phyloP scores from a whole-genome alignment of 2,113 vertebrate species.

The Mobula birostris region DNA sequence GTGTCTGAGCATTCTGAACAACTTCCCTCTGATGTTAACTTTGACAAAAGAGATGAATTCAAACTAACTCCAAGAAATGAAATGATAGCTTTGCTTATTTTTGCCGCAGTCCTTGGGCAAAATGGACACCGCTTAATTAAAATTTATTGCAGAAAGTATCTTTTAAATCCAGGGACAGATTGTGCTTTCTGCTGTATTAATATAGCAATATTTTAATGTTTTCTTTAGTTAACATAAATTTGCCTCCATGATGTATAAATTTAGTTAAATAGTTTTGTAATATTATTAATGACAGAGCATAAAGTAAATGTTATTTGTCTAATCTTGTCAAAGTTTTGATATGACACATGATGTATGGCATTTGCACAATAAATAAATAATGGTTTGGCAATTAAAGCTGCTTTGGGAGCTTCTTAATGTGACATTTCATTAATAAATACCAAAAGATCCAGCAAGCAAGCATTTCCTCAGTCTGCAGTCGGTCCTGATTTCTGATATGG shows the following conservation, averaged over 20 bases:
- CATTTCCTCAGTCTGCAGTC: not conserved
- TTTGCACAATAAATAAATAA: conserved; percentile 36
- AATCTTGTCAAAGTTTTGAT: conserved; percentile 28
- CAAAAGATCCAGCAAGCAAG: not conserved
- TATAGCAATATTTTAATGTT: no score
- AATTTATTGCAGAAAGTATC: not conserved
- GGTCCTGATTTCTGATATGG: not conserved
- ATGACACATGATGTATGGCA: not conserved
- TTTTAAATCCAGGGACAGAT: not conserved
- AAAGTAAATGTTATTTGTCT: conserved; percentile 32
- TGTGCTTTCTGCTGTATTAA: not conserved
- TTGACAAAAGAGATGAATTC: not conserved
- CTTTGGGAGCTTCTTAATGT: not conserved
- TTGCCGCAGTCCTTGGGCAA: not conserved
- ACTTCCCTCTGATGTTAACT: not conserved
- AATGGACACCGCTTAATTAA: not conserved
- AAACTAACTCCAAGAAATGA: not conserved
- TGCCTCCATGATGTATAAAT: not conserved
- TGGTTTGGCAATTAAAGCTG: conserved; percentile 25
- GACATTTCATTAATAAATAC: conserved; percentile 33
- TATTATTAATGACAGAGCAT: conserved; percentile 26
- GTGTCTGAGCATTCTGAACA: not conserved
- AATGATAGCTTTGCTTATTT: not conserved
- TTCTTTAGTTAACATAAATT: not conserved
- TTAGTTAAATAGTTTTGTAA: not conserved